Base-by-base conservation (phyloP, 2,797 vertebrate genomes). In the Sebastes itinus region DNA sequence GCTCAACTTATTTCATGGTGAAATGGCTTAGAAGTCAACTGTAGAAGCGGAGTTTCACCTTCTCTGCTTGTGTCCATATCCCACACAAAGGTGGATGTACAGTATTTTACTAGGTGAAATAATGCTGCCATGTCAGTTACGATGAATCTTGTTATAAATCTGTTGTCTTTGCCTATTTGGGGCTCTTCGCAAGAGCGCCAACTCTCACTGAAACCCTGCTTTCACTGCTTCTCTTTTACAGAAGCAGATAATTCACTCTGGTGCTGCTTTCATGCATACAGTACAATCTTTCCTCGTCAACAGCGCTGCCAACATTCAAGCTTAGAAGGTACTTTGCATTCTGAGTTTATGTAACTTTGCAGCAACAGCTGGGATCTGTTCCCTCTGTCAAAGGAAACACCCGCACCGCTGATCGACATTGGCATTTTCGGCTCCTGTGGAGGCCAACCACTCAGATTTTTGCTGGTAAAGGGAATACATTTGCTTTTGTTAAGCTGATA, bases 321-420 rank as follows among this genome's bases (percentile, higher is more conserved):
- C 82, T 81, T 33, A 77, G 75, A 67, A 78, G 82, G 82, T 78
- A 42, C 70, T 87, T 90, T 90, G 68, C 71, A 86, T 89, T 88
- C 67, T 80, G 38, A 33, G 71, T 80, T 86, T 69, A 86, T 75
- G 80, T 85, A 78, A 82, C 82, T 79, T 80, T 72, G 61, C 69
- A 62, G 33, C 3, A 75, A 30, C 60, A 68, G 78, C 81, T 59
- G 63, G 77, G 68, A 88, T 79, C 65, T 35, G 61, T 62, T 77
- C 13, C 30, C 2, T 42, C 13, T 49, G 80, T 91, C 72, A 84
- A 79, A 86, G 55, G 70, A 80, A 81, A 75, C 54, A 64, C 28
- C n/a, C 11, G 60, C 52, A 77, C 63, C 63, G 23, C 30, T 56
- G n/a, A 85, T 74, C 38, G 8, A 62, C 69, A 81, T 75, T 59